Percentiles rank a stretch among this genome's conserved stretches.
Conservation (phyloP, 2,888 invertebrate genomes). For the Xestia sexstrigata region DNA sequence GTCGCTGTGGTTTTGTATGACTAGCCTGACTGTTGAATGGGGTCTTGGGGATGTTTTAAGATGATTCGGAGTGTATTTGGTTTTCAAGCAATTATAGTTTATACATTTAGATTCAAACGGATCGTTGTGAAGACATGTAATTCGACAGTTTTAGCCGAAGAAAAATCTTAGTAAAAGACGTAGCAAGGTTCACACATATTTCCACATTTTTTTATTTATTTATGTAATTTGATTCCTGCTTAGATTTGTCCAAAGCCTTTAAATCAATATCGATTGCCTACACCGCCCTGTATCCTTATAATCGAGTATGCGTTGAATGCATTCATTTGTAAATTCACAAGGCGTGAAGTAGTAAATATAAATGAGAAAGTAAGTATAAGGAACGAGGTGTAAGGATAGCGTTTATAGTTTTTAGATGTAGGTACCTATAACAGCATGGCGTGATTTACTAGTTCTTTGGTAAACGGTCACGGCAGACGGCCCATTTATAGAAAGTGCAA, state of each 20-base stretch:
- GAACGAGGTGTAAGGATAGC: conserved; percentile 35
- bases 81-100: no score
- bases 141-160: no score
- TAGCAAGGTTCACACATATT: no score
- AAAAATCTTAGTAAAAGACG: no score
- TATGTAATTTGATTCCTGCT: not conserved
- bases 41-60: not conserved
- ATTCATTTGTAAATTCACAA: conserved; percentile 7
- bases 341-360: conserved; percentile 52
- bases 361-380: conserved; percentile 51
- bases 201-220: no score
- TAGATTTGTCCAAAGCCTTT: not conserved
- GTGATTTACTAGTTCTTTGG: conserved; percentile 11
- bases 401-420: conserved; percentile 8
- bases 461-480: not conserved
- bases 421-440: not conserved
- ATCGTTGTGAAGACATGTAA: no score
- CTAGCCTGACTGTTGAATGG: not conserved
- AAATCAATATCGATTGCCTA: not conserved
- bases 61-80: not conserved
- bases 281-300: not conserved
- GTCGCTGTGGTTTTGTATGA: not conserved
- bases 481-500: conserved; percentile 22
- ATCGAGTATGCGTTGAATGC: conserved; percentile 1
- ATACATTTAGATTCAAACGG: no score